phyloP scores from a whole-genome alignment of 1,140 invertebrate genomes.

The Caerostris darwini region DNA sequence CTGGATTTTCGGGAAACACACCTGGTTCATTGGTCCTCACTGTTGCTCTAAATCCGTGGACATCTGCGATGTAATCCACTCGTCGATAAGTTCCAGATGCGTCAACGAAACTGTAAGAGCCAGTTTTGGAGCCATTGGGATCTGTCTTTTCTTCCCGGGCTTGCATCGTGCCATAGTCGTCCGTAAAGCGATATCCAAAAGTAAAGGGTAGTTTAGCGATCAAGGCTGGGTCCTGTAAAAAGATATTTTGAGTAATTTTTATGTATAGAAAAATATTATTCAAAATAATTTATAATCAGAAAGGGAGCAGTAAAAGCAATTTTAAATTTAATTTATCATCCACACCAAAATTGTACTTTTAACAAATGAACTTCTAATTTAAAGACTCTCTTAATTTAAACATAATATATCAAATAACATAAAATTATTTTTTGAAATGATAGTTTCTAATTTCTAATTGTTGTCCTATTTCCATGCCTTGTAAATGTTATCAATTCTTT shows the following conservation, averaged over 20 bases:
- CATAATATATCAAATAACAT: too few species aligned
- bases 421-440: too few species aligned
- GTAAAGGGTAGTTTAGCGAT: slow-evolving; percentile 52
- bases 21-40: slow-evolving; percentile 78
- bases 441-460: too few species aligned
- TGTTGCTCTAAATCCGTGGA: slow-evolving; percentile 73
- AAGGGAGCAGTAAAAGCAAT: too few species aligned
- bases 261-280: too few species aligned
- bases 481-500: too few species aligned
- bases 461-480: too few species aligned
- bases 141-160: slow-evolving; percentile 75
- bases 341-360: too few species aligned
- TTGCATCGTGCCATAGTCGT: slow-evolving; percentile 75
- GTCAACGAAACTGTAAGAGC: slow-evolving; percentile 77
- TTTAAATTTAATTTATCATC: too few species aligned
- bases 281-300: too few species aligned
- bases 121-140: slow-evolving; percentile 75
- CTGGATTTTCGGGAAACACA: slow-evolving; percentile 57
- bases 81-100: slow-evolving; percentile 63
- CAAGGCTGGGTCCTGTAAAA: slow-evolving; percentile 34
- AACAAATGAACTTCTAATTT: too few species aligned
- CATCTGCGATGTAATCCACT: slow-evolving; percentile 78
- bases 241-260: background rate
- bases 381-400: too few species aligned
- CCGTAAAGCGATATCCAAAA: slow-evolving; percentile 76